Evolutionary conservation across 2,888 invertebrate genomes (phyloP), one percentile per base, ranked within the genome.

Genomic region (Chironomus tentans): DNA sequence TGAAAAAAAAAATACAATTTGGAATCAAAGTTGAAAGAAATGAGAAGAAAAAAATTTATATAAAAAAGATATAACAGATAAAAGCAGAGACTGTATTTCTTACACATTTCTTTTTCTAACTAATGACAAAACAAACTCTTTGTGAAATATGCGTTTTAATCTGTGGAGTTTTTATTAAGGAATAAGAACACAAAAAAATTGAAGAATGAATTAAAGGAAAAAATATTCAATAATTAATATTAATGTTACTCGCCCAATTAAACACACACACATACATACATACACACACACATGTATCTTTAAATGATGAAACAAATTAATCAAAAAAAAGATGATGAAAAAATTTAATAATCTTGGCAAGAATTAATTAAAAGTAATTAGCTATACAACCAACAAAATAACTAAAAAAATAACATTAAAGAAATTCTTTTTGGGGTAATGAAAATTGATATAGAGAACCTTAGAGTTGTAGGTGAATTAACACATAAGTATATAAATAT

Each of bases 51-150:
- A 12, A 65, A 15, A 62, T 7, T 21, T 10, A 24, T 65, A 65
- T 22, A 2, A 28, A 65, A 65, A 65, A 56, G n/a, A 18, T 15
- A 56, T 21, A 65, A 21, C 65, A 21, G 65, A 65, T 24, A 46
- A 38, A 71, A 71, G 24, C 74, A 74, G 74, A 74, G 74, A 74
- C 74, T 74, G 74, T 74, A 62, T 74, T 74, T 74, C 74, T 68
- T 68, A 68, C 68, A 74, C 65, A 56, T 56, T 62, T 62, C 62
- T 74, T 74, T 68, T 74, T 74, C 74, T 74, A 56, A 28, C 15
- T 15, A 21, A 70, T 21, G 48, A 70, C 15, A 46, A 38, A 72
- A 72, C 38, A 56, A 56, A 56, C 56, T 56, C 56, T 56, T 56
- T 56, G 56, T 68, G 22, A 48, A 74, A 65, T 65, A 24, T 65